Evolutionary conservation across 2,888 invertebrate species (phyloP).

Genomic region (Nemoura dubitans): DNA sequence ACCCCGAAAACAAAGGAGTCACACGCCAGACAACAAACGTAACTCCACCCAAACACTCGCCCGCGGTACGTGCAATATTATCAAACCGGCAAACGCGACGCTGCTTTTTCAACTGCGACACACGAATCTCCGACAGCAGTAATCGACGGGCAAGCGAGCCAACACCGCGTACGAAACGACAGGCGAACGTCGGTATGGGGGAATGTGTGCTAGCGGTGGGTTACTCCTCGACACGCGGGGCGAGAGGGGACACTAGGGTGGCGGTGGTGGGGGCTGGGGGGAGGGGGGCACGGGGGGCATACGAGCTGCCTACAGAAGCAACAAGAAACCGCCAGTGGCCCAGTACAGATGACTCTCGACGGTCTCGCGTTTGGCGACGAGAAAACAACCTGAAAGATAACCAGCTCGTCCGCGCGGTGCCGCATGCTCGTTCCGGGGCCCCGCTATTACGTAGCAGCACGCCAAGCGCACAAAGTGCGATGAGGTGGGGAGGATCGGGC

Average conservation of each 20-base stretch:
- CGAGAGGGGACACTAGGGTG: not conserved
- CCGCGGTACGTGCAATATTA: not conserved
- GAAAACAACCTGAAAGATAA: slow-evolving; percentile 7
- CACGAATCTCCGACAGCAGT: not conserved
- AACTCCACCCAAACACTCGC: too few relatives aligned
- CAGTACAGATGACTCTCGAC: not conserved
- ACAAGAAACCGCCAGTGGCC: not conserved
- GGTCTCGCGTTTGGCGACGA: not conserved
- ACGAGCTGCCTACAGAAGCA: not conserved
- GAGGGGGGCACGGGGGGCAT: not conserved
- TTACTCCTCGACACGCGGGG: not conserved
- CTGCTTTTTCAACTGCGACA: not conserved
- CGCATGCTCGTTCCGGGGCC: not conserved
- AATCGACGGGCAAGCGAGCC: not conserved
- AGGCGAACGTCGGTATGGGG: slow-evolving; percentile 1
- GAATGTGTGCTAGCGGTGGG: slow-evolving; percentile 22
- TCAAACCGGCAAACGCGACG: not conserved
- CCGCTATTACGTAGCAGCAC: not conserved
- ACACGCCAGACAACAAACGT: not conserved
- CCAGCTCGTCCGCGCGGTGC: not conserved
- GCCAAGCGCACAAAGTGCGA: not conserved
- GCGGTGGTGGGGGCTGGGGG: too few relatives aligned
- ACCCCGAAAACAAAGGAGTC: not conserved
- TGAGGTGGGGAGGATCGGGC: too few relatives aligned
- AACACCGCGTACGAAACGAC: not conserved